Evolutionary conservation across 35 echinoderm and acorn worm genomes (phyloP).

Genomic region (Patiria miniata): DNA sequence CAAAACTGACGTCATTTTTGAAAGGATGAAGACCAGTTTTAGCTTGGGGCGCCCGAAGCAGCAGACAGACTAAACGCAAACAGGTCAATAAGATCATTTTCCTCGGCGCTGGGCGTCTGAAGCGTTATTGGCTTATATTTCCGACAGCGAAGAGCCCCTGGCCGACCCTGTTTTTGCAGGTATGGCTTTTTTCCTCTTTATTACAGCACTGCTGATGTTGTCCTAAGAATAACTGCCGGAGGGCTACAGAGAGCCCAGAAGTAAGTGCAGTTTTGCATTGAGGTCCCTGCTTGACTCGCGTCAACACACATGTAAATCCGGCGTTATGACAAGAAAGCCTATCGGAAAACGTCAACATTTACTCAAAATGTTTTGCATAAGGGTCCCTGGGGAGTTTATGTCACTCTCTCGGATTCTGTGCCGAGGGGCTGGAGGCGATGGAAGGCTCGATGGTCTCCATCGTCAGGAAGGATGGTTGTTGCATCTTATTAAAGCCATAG

Average conservation of each 20-base stretch:
- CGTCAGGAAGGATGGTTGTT: no score
- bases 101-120: background rate
- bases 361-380: conserved; percentile 32
- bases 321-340: conserved; percentile 33
- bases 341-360: conserved; percentile 29
- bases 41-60: background rate
- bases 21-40: background rate
- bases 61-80: background rate
- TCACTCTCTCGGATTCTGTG: conserved; percentile 2
- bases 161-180: background rate
- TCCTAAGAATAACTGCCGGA: background rate
- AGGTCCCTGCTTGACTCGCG: background rate
- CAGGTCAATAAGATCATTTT: conserved; percentile 29
- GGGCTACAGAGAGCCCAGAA: background rate
- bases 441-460: no score
- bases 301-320: conserved; percentile 30
- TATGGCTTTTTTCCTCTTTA: background rate
- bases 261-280: background rate
- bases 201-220: conserved; percentile 2
- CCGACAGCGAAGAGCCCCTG: background rate
- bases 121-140: background rate
- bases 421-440: background rate
- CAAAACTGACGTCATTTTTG: conserved; percentile 10
- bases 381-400: background rate
- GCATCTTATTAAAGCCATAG: no score